phyloP scores from a whole-genome alignment of 2,113 vertebrate species.

The Ursus arctos region DNA sequence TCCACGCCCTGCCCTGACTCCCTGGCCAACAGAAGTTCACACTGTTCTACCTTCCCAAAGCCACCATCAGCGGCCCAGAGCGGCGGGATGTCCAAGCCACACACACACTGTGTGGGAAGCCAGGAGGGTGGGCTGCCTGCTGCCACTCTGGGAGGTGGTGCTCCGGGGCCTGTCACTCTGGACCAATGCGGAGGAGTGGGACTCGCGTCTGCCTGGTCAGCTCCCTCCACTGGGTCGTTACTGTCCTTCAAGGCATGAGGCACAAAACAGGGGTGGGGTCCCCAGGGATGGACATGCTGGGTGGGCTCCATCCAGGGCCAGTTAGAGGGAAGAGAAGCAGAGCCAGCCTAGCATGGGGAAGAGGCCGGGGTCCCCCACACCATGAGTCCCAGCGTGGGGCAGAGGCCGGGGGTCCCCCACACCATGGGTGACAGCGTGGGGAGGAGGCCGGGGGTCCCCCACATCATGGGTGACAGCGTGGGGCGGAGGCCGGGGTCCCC shows the following conservation, averaged over 20 bases:
- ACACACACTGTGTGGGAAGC: fast-evolving
- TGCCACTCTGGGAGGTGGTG: neutral
- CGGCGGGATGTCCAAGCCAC: fast-evolving
- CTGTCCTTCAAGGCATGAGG: neutral
- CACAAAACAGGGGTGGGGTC: neutral
- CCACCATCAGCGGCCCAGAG: neutral
- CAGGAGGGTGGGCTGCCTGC: neutral
- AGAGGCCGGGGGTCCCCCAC: fast-evolving
- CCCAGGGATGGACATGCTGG: no score
- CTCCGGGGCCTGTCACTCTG: neutral
- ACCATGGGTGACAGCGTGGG: fast-evolving
- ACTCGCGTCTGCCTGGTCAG: fast-evolving
- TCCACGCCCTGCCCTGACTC: neutral
- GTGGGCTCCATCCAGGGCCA: neutral
- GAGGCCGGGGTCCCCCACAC: neutral
- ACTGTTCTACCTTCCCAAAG: neutral
- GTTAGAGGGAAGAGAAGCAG: neutral
- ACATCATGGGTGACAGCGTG: no score
- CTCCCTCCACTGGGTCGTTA: neutral
- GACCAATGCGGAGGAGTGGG: fast-evolving
- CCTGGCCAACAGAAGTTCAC: neutral
- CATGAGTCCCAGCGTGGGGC: neutral
- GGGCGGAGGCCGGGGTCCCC: neutral
- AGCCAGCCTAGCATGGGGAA: neutral
- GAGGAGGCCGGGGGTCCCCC: fast-evolving